These are phyloP conservation scores for Harpagus bidentatus DNA, from an alignment of 2,113 vertebrate species.

Conservation along the genomic window DNA sequence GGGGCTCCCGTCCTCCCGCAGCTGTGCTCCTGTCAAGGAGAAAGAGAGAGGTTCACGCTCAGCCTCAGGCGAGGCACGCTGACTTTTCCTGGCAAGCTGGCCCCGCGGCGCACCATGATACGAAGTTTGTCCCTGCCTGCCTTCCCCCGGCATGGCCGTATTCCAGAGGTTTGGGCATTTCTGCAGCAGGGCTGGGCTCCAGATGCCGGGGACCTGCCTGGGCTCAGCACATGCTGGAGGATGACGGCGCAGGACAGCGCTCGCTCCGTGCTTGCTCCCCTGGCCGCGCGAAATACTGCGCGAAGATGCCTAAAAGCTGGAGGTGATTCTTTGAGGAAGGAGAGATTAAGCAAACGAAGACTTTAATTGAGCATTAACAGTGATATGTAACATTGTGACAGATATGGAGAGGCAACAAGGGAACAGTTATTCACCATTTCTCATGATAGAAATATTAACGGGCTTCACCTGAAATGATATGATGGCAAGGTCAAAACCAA, in stretches of 20 bases:
- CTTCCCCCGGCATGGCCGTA: neutral
- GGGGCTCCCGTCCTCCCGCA: neutral
- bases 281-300: rapidly evolving
- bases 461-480: neutral
- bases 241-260: rapidly evolving
- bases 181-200: neutral
- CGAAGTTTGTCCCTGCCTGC: neutral
- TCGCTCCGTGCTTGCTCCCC: rapidly evolving
- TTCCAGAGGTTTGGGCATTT: neutral
- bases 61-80: neutral
- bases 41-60: neutral
- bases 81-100: neutral
- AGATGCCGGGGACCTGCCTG: rapidly evolving
- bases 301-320: neutral
- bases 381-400: rapidly evolving
- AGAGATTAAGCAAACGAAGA: neutral
- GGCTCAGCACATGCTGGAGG: neutral
- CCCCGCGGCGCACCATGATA: rapidly evolving
- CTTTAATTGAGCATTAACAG: neutral
- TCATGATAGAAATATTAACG: neutral
- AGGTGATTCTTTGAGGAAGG: neutral
- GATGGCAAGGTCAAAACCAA: neutral
- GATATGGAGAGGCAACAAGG: neutral
- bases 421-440: neutral
- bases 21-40: neutral